A percentile compares a stretch with the other conserved stretches of the same genome.
Conservation (phyloP, 2,797 vertebrate genomes). For the Simalia tracyae region DNA sequence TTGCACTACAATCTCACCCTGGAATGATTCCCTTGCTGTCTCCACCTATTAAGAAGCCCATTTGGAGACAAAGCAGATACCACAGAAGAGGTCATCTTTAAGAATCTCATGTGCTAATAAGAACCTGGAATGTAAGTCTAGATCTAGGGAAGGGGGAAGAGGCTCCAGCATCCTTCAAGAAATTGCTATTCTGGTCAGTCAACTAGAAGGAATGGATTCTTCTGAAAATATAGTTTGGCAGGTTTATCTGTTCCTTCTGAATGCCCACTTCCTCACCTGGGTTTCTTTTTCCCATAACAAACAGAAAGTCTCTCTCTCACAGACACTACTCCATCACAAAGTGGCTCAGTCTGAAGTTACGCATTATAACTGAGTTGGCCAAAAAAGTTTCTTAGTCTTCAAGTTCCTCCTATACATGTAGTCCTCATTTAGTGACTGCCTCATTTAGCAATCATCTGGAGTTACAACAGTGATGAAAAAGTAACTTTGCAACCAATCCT, state of each 20-base stretch:
- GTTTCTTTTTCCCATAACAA: background rate
- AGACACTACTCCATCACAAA: background rate
- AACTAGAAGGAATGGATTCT: background rate
- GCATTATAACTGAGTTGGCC: background rate
- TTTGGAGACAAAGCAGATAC: background rate
- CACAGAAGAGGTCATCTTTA: background rate
- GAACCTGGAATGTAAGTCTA: background rate
- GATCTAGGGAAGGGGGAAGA: too few species aligned
- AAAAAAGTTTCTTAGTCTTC: background rate
- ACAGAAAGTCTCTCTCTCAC: background rate
- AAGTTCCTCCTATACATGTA: background rate
- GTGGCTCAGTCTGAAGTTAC: background rate
- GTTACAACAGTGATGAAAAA: background rate
- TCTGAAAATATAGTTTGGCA: background rate
- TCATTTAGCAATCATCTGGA: background rate
- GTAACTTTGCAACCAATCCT: background rate
- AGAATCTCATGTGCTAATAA: background rate
- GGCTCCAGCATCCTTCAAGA: background rate
- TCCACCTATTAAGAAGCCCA: background rate
- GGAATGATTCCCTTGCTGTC: too few species aligned
- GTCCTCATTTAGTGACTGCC: background rate
- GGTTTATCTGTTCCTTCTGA: background rate
- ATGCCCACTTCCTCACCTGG: background rate
- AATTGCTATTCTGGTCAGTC: background rate
- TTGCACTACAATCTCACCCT: background rate